Percentiles rank a stretch among this genome's conserved stretches.
Evolutionary conservation across 1,140 invertebrate species (phyloP).

Genomic region (Megalonaias nervosa): DNA sequence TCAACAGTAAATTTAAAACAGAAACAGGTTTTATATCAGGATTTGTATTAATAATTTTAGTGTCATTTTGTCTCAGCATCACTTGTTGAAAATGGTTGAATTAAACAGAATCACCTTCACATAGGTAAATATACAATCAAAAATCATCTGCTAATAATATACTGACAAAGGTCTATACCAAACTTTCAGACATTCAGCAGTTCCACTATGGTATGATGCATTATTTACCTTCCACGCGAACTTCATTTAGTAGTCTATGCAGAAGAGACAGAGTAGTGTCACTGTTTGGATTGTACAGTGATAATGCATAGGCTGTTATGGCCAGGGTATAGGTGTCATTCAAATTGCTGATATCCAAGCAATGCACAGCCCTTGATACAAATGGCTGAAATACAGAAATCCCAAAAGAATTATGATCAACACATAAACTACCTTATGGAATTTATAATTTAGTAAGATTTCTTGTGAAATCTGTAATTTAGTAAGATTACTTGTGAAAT

Average conservation of each 20-base stretch:
- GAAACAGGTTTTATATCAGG: too few relatives aligned
- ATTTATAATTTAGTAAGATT: not conserved
- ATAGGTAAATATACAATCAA: too few relatives aligned
- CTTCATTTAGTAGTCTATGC: constrained; percentile 9
- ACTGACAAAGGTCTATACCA: too few relatives aligned
- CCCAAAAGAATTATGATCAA: not conserved
- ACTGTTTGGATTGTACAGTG: constrained; percentile 33
- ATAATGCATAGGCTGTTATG: constrained; percentile 42
- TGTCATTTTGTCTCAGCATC: too few relatives aligned
- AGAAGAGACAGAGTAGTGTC: constrained; percentile 16
- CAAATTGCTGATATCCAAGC: constrained; percentile 28
- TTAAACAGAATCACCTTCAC: too few relatives aligned
- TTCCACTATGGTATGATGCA: not conserved
- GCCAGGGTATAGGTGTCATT: constrained; percentile 83
- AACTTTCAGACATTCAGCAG: too few relatives aligned
- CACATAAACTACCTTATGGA: not conserved
- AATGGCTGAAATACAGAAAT: constrained; percentile 22
- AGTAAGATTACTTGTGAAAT: too few relatives aligned
- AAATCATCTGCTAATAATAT: too few relatives aligned
- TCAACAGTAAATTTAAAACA: too few relatives aligned
- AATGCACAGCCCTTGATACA: constrained; percentile 32
- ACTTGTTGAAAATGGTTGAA: too few relatives aligned
- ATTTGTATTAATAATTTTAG: too few relatives aligned
- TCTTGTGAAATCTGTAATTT: too few relatives aligned
- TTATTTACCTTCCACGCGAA: constrained; percentile 6